Evolutionary conservation across 92 coral and sea anemone species (phyloP).

Genomic region (Virgularia gustaviana): DNA sequence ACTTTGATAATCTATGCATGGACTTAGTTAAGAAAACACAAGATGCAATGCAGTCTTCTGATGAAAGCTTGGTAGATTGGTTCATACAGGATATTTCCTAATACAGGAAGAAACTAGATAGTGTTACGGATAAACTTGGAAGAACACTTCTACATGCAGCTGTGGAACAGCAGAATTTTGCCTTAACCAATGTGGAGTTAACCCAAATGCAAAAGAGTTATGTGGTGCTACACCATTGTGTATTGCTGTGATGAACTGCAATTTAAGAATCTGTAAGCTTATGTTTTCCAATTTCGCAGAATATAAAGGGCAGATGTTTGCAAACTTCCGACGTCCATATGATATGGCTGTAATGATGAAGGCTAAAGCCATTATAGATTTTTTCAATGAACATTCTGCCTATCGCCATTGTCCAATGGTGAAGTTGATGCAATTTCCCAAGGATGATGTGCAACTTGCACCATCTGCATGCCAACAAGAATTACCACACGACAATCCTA

Average conservation of each 20-base stretch:
- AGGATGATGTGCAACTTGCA: no score
- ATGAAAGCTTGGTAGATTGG: slow-evolving; percentile 1
- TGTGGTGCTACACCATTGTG: slow-evolving; percentile 47
- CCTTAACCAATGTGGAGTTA: slow-evolving; percentile 15
- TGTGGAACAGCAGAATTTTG: slow-evolving; percentile 41
- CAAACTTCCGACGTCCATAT: slow-evolving; percentile 7
- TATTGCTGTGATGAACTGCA: slow-evolving; percentile 41
- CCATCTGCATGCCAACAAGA: no score
- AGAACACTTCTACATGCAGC: slow-evolving; percentile 54
- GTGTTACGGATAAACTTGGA: slow-evolving; percentile 29
- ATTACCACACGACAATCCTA: no score
- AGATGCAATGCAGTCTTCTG: background rate
- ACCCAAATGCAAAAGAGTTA: no score
- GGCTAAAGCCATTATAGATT: background rate
- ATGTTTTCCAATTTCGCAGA: slow-evolving; percentile 10
- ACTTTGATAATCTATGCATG: background rate
- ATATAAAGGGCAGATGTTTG: slow-evolving; percentile 20
- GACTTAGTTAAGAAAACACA: background rate
- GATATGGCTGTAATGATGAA: slow-evolving; percentile 19
- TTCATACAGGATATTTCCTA: slow-evolving; percentile 1
- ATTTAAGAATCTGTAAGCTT: slow-evolving; percentile 19
- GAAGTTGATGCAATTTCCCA: background rate
- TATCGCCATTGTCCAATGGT: background rate
- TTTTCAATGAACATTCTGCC: background rate
- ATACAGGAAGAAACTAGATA: slow-evolving; percentile 1